A percentile compares a stretch with the other conserved stretches of the same genome.
These are phyloP conservation scores for Xestia xanthographa DNA, from an alignment of 2,888 invertebrate genomes.

Conservation along the genomic window DNA sequence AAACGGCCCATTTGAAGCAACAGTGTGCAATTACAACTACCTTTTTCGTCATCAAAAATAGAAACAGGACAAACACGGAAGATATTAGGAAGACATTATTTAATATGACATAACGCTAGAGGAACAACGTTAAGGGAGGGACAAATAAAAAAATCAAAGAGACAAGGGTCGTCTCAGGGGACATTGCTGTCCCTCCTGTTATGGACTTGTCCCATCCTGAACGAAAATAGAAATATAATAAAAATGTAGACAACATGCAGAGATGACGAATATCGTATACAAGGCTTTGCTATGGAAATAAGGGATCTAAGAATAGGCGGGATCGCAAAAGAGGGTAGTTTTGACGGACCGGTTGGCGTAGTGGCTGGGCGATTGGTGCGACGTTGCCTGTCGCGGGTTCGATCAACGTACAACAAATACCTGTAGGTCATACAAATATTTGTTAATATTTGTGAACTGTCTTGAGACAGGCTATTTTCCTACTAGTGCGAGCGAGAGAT, in stretches of 20 bases:
- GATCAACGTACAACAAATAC: too few relatives aligned
- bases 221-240: constrained; percentile 50
- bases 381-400: too few relatives aligned
- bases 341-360: too few relatives aligned
- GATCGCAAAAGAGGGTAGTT: neutral
- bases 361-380: too few relatives aligned
- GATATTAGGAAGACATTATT: constrained; percentile 47
- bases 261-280: constrained; percentile 41
- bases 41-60: constrained; percentile 22
- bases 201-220: constrained; percentile 41
- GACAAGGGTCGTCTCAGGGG: constrained; percentile 62
- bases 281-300: constrained; percentile 27
- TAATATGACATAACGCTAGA: constrained; percentile 53
- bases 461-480: too few relatives aligned
- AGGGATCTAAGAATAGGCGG: neutral
- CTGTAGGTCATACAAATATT: too few relatives aligned
- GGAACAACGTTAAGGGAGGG: constrained; percentile 37
- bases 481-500: too few relatives aligned
- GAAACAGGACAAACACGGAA: constrained; percentile 22
- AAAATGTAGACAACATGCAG: constrained; percentile 54
- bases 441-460: too few relatives aligned
- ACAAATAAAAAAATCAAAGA: constrained; percentile 67
- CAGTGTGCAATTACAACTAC: neutral
- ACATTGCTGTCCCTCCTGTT: constrained; percentile 42
- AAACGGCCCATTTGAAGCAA: neutral